These are phyloP conservation scores for Polydrusus pterygomalis DNA, from an alignment of 2,888 invertebrate species.

Conservation along the genomic window DNA sequence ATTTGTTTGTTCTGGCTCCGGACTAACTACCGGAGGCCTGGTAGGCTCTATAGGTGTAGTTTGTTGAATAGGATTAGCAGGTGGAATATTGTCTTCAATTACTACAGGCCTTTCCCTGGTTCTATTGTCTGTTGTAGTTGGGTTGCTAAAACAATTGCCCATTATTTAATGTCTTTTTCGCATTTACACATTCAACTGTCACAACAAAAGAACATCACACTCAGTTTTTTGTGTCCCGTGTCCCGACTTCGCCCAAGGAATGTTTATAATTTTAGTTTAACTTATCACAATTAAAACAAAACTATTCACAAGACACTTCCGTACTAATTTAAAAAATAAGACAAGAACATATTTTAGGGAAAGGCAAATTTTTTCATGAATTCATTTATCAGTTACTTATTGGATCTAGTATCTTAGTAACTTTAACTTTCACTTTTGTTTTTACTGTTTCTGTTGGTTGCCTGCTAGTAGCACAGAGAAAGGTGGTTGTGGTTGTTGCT, in stretches of 20 bases:
- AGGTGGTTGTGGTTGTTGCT: too few species aligned
- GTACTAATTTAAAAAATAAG: slow-evolving; percentile 54
- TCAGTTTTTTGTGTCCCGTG: slow-evolving; percentile 33
- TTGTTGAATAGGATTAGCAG: slow-evolving; percentile 76
- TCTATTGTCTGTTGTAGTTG: slow-evolving; percentile 77
- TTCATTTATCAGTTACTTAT: not conserved
- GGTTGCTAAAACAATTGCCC: slow-evolving; percentile 90
- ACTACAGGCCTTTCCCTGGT: slow-evolving; percentile 71
- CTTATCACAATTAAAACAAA: slow-evolving; percentile 10
- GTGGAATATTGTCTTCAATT: slow-evolving; percentile 69
- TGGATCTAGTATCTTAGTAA: slow-evolving; percentile 45
- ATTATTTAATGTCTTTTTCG: slow-evolving; percentile 74
- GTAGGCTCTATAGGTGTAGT: slow-evolving; percentile 83
- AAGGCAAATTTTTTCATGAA: slow-evolving; percentile 54
- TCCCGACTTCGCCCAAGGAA: slow-evolving; percentile 44
- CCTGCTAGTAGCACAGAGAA: not conserved
- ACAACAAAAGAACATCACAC: slow-evolving; percentile 62
- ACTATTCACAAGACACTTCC: slow-evolving; percentile 47
- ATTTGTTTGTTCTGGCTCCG: slow-evolving; percentile 79
- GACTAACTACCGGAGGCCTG: slow-evolving; percentile 76
- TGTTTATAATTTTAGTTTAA: slow-evolving; percentile 34
- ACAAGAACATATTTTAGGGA: slow-evolving; percentile 56
- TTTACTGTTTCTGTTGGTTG: too few species aligned
- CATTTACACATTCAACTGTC: slow-evolving; percentile 60
- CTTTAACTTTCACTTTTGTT: slow-evolving; percentile 46